These are phyloP conservation scores for Metallyticus violacea DNA, from an alignment of 2,888 invertebrate genomes.

Conservation along the genomic window DNA sequence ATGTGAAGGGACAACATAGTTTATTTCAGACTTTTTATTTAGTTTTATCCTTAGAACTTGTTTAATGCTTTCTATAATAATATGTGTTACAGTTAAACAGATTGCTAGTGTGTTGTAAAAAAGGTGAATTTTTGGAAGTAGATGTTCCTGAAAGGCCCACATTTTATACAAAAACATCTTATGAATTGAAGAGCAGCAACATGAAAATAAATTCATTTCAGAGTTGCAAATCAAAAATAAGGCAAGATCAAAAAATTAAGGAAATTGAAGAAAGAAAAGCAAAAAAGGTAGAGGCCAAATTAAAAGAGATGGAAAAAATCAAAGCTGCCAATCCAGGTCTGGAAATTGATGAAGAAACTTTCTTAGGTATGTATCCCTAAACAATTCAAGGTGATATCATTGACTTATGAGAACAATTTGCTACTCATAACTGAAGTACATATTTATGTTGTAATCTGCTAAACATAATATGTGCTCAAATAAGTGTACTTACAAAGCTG, in stretches of 20 bases:
- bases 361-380: slow-evolving; percentile 53
- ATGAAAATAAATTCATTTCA: slow-evolving; percentile 50
- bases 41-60: too few relatives aligned
- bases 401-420: not conserved
- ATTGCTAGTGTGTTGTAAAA: slow-evolving; percentile 54
- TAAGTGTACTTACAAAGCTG: too few relatives aligned
- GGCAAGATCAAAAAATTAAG: slow-evolving; percentile 56
- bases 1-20: too few relatives aligned
- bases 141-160: slow-evolving; percentile 47
- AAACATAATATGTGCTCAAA: too few relatives aligned
- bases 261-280: slow-evolving; percentile 54
- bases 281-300: slow-evolving; percentile 52
- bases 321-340: slow-evolving; percentile 57
- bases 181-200: not conserved
- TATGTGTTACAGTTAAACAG: slow-evolving; percentile 44
- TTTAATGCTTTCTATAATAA: not conserved
- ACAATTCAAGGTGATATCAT: not conserved
- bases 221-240: slow-evolving; percentile 59
- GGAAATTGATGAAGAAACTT: slow-evolving; percentile 58
- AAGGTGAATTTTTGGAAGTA: slow-evolving; percentile 56
- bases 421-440: not conserved
- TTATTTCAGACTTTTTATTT: too few relatives aligned
- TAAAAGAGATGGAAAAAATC: slow-evolving; percentile 57
- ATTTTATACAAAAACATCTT: not conserved
- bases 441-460: too few relatives aligned